These are phyloP conservation scores for Melopsittacus undulatus DNA, from an alignment of 2,797 vertebrate genomes.

Conservation along the genomic window DNA sequence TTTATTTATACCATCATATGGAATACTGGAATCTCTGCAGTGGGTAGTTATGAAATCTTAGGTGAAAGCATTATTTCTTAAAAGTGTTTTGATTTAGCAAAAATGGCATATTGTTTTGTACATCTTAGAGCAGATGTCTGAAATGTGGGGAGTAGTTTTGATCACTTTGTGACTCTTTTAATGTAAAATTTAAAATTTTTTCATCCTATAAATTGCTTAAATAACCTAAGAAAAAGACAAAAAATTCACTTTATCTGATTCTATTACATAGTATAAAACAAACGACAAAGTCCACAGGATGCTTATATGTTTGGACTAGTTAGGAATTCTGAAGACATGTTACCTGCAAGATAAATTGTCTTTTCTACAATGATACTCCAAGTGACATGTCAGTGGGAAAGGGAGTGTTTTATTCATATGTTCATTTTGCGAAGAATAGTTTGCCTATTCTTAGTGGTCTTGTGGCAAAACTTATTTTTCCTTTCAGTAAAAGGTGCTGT, in stretches of 20 bases:
- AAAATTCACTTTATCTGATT: neutral
- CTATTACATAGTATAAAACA: neutral
- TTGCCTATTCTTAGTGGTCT: neutral
- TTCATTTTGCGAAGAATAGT: neutral
- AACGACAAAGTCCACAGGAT: neutral
- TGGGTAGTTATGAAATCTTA: neutral
- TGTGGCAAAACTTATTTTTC: neutral
- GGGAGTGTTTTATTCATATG: neutral
- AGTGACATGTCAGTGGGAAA: neutral
- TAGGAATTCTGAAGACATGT: neutral
- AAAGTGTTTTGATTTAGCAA: neutral
- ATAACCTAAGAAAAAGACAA: neutral
- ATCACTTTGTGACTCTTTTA: neutral
- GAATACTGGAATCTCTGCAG: neutral
- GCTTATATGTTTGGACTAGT: neutral
- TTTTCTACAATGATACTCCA: neutral
- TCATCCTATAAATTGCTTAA: neutral
- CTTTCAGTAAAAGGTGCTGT: neutral
- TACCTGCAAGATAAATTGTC: neutral
- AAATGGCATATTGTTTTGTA: neutral
- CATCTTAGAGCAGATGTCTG: neutral
- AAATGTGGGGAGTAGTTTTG: neutral
- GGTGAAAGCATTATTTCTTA: neutral
- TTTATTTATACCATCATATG: conserved; percentile 12
- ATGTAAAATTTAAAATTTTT: neutral